These are phyloP conservation scores for Arrhamphus sclerolepis DNA, from an alignment of 2,797 vertebrate species.

Conservation along the genomic window DNA sequence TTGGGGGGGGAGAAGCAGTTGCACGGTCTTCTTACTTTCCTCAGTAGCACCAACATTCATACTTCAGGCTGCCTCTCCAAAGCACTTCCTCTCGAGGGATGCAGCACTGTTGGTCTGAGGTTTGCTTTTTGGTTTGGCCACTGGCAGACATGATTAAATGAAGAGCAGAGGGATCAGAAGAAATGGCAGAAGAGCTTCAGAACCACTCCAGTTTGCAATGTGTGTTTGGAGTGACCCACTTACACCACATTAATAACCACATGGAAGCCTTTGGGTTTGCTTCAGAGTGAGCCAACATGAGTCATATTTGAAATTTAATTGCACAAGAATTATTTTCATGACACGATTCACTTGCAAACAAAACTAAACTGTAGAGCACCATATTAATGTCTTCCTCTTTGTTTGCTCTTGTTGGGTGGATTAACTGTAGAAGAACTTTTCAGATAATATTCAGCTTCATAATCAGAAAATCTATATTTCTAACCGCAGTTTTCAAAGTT, in stretches of 20 bases:
- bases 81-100: constrained; percentile 34
- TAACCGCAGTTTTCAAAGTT: not conserved
- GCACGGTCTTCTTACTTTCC: constrained; percentile 27
- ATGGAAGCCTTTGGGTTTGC: constrained; percentile 15
- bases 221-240: constrained; percentile 54
- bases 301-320: constrained; percentile 13
- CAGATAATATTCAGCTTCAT: too few relatives aligned
- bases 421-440: not conserved
- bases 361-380: constrained; percentile 9
- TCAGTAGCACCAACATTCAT: constrained; percentile 11
- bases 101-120: constrained; percentile 29
- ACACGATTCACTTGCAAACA: not conserved
- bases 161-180: constrained; percentile 46
- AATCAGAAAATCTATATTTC: too few relatives aligned
- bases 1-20: constrained; percentile 35
- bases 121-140: constrained; percentile 43
- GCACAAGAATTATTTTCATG: not conserved
- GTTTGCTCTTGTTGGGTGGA: not conserved
- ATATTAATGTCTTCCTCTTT: not conserved
- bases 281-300: constrained; percentile 10
- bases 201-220: constrained; percentile 27
- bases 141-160: constrained; percentile 53
- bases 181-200: constrained; percentile 36
- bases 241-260: constrained; percentile 47
- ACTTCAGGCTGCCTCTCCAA: constrained; percentile 29